These are phyloP conservation scores for Drosophila setosimentum DNA, from an alignment of 2,888 invertebrate species.

Conservation along the genomic window DNA sequence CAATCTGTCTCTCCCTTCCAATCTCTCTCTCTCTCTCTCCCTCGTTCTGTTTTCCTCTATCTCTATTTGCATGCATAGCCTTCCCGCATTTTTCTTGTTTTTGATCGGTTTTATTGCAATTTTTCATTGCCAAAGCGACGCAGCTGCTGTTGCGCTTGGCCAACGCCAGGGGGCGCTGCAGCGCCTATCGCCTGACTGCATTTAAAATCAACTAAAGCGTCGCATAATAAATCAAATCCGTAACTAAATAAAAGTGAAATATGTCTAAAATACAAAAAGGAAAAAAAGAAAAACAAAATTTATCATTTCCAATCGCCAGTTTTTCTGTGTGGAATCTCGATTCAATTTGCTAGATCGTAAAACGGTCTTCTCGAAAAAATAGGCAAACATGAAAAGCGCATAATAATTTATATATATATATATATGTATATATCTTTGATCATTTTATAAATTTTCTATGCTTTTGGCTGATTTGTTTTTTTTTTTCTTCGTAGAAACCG, in stretches of 20 bases:
- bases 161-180: constrained; percentile 59
- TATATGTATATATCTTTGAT: constrained; percentile 18
- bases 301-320: neutral
- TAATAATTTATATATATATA: constrained; percentile 54
- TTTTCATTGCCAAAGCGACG: constrained; percentile 67
- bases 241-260: constrained; percentile 37
- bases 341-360: constrained; percentile 26
- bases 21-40: neutral
- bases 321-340: constrained; percentile 1
- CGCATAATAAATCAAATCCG: constrained; percentile 49
- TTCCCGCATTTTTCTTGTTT: constrained; percentile 20
- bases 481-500: constrained; percentile 2
- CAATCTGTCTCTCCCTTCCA: neutral
- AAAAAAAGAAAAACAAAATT: neutral
- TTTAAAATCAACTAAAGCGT: constrained; percentile 10
- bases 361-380: constrained; percentile 36
- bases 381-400: constrained; percentile 28
- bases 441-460: constrained; percentile 16
- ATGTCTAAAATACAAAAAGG: neutral
- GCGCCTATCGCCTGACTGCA: constrained; percentile 30
- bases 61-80: constrained; percentile 2
- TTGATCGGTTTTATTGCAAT: constrained; percentile 40
- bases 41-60: too few relatives aligned
- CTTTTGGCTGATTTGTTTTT: constrained; percentile 23
- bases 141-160: constrained; percentile 22